A percentile compares a stretch with the other conserved stretches of the same genome.
phyloP scores from a whole-genome alignment of 1,140 invertebrate genomes.

The Stenopsyche tienmushanensis region DNA sequence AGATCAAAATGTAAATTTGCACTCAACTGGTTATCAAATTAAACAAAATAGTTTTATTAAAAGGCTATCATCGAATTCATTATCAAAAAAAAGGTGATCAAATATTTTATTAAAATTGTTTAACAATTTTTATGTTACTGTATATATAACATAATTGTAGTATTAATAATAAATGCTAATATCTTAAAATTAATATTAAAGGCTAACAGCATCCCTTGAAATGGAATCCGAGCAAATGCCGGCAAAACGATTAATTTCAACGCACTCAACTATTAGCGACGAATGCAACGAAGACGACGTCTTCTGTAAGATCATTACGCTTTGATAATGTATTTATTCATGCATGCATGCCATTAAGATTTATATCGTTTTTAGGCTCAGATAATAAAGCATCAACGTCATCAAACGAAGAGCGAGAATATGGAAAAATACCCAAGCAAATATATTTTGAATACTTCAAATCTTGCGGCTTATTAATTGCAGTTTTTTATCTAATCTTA shows the following conservation, averaged over 20 bases:
- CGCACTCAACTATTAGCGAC: constrained; percentile 50
- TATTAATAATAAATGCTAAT: too few relatives aligned
- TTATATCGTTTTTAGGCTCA: constrained; percentile 17
- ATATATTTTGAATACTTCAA: constrained; percentile 66
- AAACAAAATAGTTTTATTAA: background rate
- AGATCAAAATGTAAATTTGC: too few relatives aligned
- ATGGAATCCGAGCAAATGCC: constrained; percentile 42
- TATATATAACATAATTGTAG: too few relatives aligned
- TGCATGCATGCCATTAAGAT: background rate
- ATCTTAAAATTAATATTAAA: too few relatives aligned
- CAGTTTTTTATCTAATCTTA: constrained; percentile 57
- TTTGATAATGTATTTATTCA: background rate
- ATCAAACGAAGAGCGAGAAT: constrained; percentile 61
- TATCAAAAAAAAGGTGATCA: background rate
- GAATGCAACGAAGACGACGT: constrained; percentile 53
- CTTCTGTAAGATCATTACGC: constrained; percentile 26
- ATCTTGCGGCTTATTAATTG: constrained; percentile 61
- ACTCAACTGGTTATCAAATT: background rate
- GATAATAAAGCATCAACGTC: constrained; percentile 12
- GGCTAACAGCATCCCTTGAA: too few relatives aligned
- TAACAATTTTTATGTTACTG: too few relatives aligned
- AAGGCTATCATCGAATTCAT: background rate
- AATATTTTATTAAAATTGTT: constrained; percentile 6
- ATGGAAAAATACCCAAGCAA: constrained; percentile 60
- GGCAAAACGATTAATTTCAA: constrained; percentile 47